Evolutionary conservation across 2,797 vertebrate species (phyloP).

Genomic region (Brachymystax lenok): DNA sequence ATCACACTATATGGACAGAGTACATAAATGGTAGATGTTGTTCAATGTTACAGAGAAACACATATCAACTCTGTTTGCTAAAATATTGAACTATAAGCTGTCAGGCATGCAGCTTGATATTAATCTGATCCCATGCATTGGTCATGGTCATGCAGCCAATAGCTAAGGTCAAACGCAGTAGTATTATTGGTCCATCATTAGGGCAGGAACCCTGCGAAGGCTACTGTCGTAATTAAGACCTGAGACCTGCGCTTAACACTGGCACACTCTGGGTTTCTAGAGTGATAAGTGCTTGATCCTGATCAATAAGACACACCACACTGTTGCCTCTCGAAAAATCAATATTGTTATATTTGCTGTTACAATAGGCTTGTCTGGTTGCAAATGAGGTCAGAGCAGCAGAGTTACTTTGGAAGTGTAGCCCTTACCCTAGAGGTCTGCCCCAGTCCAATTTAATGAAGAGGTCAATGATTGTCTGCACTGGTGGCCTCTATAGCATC

Average conservation of each 20-base stretch:
- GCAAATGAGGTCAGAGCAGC: conserved; percentile 74
- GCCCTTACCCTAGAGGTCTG: conserved; percentile 59
- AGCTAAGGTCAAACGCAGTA: conserved; percentile 61
- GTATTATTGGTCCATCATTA: conserved; percentile 68
- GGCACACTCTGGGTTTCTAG: conserved; percentile 71
- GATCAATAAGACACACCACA: conserved; percentile 80
- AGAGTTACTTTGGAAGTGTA: conserved; percentile 73
- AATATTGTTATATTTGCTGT: conserved; percentile 86
- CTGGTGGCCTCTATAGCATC: conserved; percentile 36
- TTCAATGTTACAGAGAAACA: neutral
- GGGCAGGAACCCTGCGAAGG: conserved; percentile 65
- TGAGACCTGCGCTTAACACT: conserved; percentile 71
- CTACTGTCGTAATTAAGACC: conserved; percentile 76
- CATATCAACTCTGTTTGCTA: conserved; percentile 13
- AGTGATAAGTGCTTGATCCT: conserved; percentile 82
- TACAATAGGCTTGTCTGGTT: conserved; percentile 80
- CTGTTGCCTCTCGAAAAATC: conserved; percentile 78
- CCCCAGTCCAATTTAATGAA: conserved; percentile 59
- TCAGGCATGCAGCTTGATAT: neutral
- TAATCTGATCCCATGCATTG: neutral
- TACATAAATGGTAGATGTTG: neutral
- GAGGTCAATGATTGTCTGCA: conserved; percentile 57
- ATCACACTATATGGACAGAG: neutral
- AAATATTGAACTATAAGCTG: conserved; percentile 24
- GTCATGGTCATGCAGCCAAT: neutral